Conservation (phyloP, 2,797 vertebrate genomes). For the Macrochelys suwanniensis region DNA sequence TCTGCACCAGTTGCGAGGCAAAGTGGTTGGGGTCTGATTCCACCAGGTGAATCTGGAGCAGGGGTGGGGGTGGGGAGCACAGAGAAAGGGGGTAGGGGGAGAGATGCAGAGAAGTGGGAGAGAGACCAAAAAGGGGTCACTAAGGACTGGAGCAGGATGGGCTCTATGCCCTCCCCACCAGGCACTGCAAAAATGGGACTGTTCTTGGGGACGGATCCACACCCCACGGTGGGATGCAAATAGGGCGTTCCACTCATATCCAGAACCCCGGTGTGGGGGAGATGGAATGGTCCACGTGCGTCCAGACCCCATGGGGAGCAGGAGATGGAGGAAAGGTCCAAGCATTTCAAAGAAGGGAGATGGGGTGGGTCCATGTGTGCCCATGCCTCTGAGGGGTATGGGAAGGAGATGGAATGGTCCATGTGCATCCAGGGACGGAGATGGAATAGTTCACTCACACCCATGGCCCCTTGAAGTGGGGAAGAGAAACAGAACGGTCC, state of each 20-base stretch:
- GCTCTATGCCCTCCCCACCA: neutral
- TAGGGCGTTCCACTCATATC: neutral
- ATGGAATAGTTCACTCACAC: neutral
- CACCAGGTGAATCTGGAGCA: slow-evolving; percentile 84
- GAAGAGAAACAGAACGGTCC: too few relatives aligned
- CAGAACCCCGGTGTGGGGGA: neutral
- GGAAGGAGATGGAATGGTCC: neutral
- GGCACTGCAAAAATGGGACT: neutral
- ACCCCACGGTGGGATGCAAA: neutral
- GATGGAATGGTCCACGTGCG: neutral
- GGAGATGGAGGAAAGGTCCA: neutral
- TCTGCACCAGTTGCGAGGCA: slow-evolving; percentile 83
- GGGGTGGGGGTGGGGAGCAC: neutral
- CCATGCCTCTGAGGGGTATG: neutral
- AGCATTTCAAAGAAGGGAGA: neutral
- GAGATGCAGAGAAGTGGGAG: neutral
- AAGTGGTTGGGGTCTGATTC: slow-evolving; percentile 86
- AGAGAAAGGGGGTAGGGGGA: neutral
- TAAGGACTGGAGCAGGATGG: neutral
- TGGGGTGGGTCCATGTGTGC: neutral
- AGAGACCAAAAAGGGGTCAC: neutral
- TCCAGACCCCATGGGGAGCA: neutral
- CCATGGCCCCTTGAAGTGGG: neutral
- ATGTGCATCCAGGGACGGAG: neutral
- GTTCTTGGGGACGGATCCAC: neutral